Percentiles rank a stretch among this genome's conserved stretches.
Conservation (phyloP, 2,888 invertebrate species). For the Lordiphosa andalusiaca region DNA sequence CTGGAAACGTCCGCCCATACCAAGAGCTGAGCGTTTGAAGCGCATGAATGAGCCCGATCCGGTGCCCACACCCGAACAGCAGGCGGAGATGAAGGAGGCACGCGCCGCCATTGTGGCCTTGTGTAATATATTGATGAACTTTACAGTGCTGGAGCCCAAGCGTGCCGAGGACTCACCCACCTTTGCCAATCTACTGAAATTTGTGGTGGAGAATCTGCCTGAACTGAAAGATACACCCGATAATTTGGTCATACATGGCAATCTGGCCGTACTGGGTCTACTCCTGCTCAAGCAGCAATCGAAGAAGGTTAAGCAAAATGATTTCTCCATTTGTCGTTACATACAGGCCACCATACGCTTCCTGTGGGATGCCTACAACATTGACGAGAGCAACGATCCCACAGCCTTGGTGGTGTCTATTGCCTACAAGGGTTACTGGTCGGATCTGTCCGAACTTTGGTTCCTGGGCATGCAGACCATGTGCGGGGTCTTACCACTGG, state of each 20-base stretch:
- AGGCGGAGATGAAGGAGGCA: slow-evolving; percentile 92
- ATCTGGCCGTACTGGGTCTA: slow-evolving; percentile 90
- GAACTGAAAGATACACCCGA: slow-evolving; percentile 91
- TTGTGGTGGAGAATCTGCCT: slow-evolving; percentile 91
- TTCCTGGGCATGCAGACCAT: slow-evolving; percentile 96
- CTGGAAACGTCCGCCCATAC: slow-evolving; percentile 90
- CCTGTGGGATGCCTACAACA: slow-evolving; percentile 94
- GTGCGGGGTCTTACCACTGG: slow-evolving; percentile 88
- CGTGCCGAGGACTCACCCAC: slow-evolving; percentile 88
- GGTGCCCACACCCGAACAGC: slow-evolving; percentile 86
- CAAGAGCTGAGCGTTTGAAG: slow-evolving; percentile 89
- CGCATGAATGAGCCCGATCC: slow-evolving; percentile 88
- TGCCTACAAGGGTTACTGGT: slow-evolving; percentile 93
- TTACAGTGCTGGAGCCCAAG: slow-evolving; percentile 92
- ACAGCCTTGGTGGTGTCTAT: slow-evolving; percentile 91
- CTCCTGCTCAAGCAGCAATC: slow-evolving; percentile 91
- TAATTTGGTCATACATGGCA: slow-evolving; percentile 91
- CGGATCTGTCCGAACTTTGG: slow-evolving; percentile 94
- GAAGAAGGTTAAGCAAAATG: slow-evolving; percentile 91
- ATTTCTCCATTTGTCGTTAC: slow-evolving; percentile 93
- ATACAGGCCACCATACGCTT: slow-evolving; percentile 94
- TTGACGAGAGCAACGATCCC: slow-evolving; percentile 93
- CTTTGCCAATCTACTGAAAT: slow-evolving; percentile 90
- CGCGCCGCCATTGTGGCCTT: slow-evolving; percentile 92
- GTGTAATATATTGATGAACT: slow-evolving; percentile 95